A percentile compares a stretch with the other conserved stretches of the same genome.
Evolutionary conservation across 2,113 vertebrate genomes (phyloP).

Genomic region (Brienomyrus brachyistius): DNA sequence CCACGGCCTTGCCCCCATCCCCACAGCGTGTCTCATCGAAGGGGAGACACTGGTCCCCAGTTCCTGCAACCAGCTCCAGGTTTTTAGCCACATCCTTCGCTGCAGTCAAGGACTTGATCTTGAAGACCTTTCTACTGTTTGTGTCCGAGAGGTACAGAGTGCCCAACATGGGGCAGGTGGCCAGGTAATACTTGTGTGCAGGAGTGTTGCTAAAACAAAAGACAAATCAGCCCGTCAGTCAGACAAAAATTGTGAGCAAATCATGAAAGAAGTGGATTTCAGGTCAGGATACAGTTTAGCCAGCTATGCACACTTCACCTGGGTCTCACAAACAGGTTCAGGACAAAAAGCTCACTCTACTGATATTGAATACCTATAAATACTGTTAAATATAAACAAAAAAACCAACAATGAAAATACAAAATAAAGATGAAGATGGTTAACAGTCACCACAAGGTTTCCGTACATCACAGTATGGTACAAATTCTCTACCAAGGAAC

Average conservation of each 20-base stretch:
- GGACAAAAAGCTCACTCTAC: background rate
- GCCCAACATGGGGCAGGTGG: conserved; percentile 79
- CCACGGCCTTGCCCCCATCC: conserved; percentile 89
- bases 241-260: background rate
- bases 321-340: background rate
- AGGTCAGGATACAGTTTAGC: background rate
- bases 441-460: background rate
- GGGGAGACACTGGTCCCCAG: conserved; percentile 93
- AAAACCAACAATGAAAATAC: background rate
- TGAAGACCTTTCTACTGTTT: conserved; percentile 90
- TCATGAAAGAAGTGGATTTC: background rate
- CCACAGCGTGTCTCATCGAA: conserved; percentile 92
- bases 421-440: background rate
- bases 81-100: conserved; percentile 92
- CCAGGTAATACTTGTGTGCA: conserved; percentile 93
- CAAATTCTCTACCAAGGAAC: background rate
- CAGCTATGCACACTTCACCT: background rate
- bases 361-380: background rate
- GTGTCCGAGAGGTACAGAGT: conserved; percentile 91
- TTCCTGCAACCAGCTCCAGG: conserved; percentile 85
- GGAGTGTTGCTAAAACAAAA: conserved; percentile 78
- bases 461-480: background rate
- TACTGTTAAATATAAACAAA: background rate
- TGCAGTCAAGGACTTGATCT: conserved; percentile 75
- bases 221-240: background rate